These are phyloP conservation scores for Pyrrhia umbra DNA, from an alignment of 2,888 invertebrate species.

Conservation along the genomic window DNA sequence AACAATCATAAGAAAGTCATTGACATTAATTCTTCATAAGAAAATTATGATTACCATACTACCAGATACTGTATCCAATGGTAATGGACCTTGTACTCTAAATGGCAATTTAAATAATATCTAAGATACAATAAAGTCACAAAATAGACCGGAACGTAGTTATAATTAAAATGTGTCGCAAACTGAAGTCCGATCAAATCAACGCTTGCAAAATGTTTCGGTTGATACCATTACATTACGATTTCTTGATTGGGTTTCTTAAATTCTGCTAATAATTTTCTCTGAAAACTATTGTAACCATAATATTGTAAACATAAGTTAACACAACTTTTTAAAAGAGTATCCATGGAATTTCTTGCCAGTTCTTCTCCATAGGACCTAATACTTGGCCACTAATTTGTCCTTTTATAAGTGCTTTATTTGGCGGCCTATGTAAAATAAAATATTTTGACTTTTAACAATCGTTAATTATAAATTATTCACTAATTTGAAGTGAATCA, in stretches of 20 bases:
- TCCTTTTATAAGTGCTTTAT: too few relatives aligned
- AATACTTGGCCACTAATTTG: too few relatives aligned
- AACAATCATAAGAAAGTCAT: constrained; percentile 18
- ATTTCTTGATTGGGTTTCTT: constrained; percentile 46
- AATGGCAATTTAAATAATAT: constrained; percentile 39
- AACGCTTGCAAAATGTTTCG: constrained; percentile 40
- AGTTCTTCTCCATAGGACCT: too few relatives aligned
- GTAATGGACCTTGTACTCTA: constrained; percentile 41
- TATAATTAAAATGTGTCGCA: constrained; percentile 58
- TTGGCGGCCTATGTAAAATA: too few relatives aligned
- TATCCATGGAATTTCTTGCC: too few relatives aligned
- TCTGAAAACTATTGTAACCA: neutral
- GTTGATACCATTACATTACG: constrained; percentile 29
- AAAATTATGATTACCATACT: constrained; percentile 5
- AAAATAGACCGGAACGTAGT: constrained; percentile 53
- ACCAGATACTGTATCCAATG: constrained; percentile 27
- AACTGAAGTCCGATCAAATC: constrained; percentile 32
- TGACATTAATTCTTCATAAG: constrained; percentile 24
- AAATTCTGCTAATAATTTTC: constrained; percentile 15
- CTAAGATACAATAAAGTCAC: constrained; percentile 30
- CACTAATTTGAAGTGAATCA: too few relatives aligned
- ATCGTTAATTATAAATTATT: too few relatives aligned
- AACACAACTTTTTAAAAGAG: too few relatives aligned
- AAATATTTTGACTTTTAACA: too few relatives aligned
- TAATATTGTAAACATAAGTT: too few relatives aligned